A percentile compares a stretch with the other conserved stretches of the same genome.
These are phyloP conservation scores for Halocaridina rubra DNA, from an alignment of 2,888 invertebrate species.

Conservation along the genomic window DNA sequence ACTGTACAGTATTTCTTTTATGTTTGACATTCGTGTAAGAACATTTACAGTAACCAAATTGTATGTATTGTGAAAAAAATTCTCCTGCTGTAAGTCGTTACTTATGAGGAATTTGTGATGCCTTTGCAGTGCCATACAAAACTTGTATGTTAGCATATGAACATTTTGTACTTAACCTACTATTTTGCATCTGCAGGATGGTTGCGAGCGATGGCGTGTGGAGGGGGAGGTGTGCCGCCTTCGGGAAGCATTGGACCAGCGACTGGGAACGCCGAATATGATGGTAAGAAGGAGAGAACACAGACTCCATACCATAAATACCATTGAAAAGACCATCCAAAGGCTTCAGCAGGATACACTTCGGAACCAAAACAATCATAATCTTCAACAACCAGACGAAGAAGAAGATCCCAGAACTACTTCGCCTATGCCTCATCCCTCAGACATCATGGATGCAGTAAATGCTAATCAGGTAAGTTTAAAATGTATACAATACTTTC, in stretches of 20 bases:
- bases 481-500: no score
- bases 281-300: constrained; percentile 56
- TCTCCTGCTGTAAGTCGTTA: no score
- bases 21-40: no score
- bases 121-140: no score
- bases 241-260: constrained; percentile 56
- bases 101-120: no score
- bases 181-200: constrained; percentile 43
- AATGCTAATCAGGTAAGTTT: constrained; percentile 58
- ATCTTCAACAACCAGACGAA: neutral
- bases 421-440: constrained; percentile 26
- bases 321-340: constrained; percentile 63
- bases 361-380: constrained; percentile 32
- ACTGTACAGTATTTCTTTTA: no score
- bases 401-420: constrained; percentile 24
- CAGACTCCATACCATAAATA: constrained; percentile 62
- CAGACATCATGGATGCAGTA: constrained; percentile 58
- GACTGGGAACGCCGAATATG: constrained; percentile 56
- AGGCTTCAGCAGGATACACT: constrained; percentile 47
- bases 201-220: constrained; percentile 57
- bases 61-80: no score
- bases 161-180: no score
- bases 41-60: no score
- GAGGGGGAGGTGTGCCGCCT: constrained; percentile 62
- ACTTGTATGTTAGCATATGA: no score